phyloP scores from a whole-genome alignment of 2,888 invertebrate species.

The Sialis fuliginosa region DNA sequence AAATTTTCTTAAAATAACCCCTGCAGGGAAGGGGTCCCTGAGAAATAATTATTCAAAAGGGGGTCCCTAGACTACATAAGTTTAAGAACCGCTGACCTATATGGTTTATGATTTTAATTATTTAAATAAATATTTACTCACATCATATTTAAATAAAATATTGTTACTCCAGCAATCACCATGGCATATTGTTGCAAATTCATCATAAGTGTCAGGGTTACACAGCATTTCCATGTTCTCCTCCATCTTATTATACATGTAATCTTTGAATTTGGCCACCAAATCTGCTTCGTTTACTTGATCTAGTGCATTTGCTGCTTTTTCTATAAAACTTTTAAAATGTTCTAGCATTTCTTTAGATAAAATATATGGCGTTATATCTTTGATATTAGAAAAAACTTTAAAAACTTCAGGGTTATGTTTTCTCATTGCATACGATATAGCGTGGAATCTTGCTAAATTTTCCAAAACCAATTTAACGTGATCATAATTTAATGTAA shows the following conservation, averaged over 20 bases:
- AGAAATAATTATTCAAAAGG: too few relatives aligned
- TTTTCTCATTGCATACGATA: constrained; percentile 16
- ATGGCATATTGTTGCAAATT: constrained; percentile 13
- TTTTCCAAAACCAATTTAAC: constrained; percentile 14
- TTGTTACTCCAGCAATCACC: constrained; percentile 20
- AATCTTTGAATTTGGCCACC: constrained; percentile 2
- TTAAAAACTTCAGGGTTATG: constrained; percentile 13
- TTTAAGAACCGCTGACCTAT: too few relatives aligned
- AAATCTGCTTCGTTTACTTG: not conserved
- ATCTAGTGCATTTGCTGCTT: not conserved
- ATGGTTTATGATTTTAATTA: too few relatives aligned
- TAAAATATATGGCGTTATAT: not conserved
- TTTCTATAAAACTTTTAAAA: not conserved
- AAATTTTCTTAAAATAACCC: too few relatives aligned
- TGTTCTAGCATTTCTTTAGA: not conserved
- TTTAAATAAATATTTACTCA: constrained; percentile 8
- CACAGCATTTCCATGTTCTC: constrained; percentile 4
- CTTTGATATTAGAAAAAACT: not conserved
- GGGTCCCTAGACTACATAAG: too few relatives aligned
- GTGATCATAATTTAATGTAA: constrained; percentile 16
- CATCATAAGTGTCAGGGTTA: constrained; percentile 1
- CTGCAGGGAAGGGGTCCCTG: too few relatives aligned
- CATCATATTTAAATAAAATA: constrained; percentile 17
- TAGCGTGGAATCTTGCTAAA: constrained; percentile 18
- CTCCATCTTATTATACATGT: constrained; percentile 5